Evolutionary conservation across 2,888 invertebrate genomes (phyloP), one percentile per base, ranked within the genome.

Genomic region (Flexamia atlantica): DNA sequence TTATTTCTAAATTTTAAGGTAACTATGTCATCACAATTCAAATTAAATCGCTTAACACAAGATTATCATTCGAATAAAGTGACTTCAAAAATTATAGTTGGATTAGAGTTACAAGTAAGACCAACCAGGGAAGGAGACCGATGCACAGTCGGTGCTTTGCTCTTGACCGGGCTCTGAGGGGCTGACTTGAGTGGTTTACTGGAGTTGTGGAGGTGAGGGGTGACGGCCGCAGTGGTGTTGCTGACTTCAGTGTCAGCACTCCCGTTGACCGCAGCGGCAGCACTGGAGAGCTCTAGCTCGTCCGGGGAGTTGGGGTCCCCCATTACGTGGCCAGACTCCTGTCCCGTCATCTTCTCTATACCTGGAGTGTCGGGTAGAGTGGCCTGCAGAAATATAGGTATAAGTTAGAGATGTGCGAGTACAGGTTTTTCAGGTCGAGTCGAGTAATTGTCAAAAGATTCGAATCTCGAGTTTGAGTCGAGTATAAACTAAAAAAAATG

Each of bases 331-430:
- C 98, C 98, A 0, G 97, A 96, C 89, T 98, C 97, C 84, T 96
- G 94, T 90, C 99, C 99, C 4, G 99, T 99, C 97, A 98, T 98
- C 87, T 96, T 95, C 81, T 95, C 95, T 86, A 98, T 95, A 23
- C 94, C 95, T 12, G 99, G 99, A 0, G 98, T 98, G 85, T 97
- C 98, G 0, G 98, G 94, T 40, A 99, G 91, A 0, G 98, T 95
- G 0, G 97, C 95, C 90, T 98, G 64, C 17, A 64, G 30, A 30
- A 64, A 28, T 36, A 36, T 9, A 9, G 36, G 36, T 36, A n/a
- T n/a, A n/a, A n/a, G n/a, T n/a, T n/a, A n/a, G n/a, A n/a, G n/a
- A n/a, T n/a, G n/a, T n/a, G n/a, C n/a, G n/a, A n/a, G n/a, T n/a
- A n/a, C n/a, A n/a, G n/a, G n/a, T n/a, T n/a, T n/a, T n/a, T n/a